These are phyloP conservation scores for Pangasius krempfi DNA, from an alignment of 2,797 vertebrate species.

Conservation along the genomic window DNA sequence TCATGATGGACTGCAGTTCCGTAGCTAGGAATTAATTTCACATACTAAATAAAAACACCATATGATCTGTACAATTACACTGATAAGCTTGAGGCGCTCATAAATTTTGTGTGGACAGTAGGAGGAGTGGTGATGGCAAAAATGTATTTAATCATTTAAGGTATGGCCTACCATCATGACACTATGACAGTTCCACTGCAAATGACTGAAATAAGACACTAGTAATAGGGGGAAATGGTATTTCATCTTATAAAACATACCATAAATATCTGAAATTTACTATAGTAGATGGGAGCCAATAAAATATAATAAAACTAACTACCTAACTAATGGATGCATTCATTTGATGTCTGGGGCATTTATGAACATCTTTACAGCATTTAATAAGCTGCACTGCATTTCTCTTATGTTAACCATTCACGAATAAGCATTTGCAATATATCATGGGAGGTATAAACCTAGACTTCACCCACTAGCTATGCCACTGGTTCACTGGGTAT, in stretches of 20 bases:
- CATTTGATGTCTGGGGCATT: background rate
- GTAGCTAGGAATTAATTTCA: background rate
- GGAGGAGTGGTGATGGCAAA: background rate
- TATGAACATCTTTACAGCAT: background rate
- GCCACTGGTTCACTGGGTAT: background rate
- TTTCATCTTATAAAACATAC: background rate
- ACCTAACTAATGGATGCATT: background rate
- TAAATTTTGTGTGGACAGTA: background rate
- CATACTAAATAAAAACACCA: background rate
- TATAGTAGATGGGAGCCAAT: background rate
- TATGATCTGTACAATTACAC: background rate
- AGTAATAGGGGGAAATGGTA: background rate
- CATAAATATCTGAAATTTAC: too few species aligned
- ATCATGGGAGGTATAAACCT: background rate
- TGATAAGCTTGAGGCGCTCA: background rate
- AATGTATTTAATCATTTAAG: background rate
- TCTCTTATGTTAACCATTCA: background rate
- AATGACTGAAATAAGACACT: background rate
- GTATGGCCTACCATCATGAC: background rate
- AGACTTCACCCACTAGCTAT: background rate
- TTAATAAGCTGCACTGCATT: background rate
- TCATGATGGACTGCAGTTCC: background rate
- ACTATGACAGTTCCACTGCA: background rate
- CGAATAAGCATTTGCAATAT: background rate
- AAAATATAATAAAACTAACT: background rate